These are phyloP conservation scores for Monomorium pharaonis DNA, from an alignment of 1,140 invertebrate species.

Conservation along the genomic window DNA sequence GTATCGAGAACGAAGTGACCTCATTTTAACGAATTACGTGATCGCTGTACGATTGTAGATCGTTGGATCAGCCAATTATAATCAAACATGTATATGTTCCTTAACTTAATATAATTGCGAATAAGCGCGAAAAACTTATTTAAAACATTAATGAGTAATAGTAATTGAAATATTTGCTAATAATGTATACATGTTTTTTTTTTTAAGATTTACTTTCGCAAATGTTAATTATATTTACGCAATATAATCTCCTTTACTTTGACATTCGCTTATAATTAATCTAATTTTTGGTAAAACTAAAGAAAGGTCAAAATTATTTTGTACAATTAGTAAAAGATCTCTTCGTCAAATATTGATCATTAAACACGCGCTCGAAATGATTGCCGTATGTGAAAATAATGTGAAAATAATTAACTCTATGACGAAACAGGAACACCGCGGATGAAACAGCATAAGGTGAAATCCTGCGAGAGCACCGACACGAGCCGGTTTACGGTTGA, in stretches of 20 bases:
- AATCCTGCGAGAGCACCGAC: neutral
- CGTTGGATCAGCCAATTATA: neutral
- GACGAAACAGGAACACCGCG: neutral
- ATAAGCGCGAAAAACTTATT: neutral
- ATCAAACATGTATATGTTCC: neutral
- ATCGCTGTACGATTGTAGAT: slow-evolving; percentile 9
- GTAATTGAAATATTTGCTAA: neutral
- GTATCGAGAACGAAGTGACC: neutral
- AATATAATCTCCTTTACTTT: neutral
- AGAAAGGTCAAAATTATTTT: neutral
- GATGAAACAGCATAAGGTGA: neutral
- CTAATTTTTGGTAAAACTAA: neutral
- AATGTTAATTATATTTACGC: slow-evolving; percentile 13
- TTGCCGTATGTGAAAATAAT: neutral
- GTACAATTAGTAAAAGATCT: neutral
- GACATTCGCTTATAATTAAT: neutral
- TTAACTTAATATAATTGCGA: neutral
- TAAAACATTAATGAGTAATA: neutral
- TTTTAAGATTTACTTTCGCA: no score
- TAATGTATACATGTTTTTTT: neutral
- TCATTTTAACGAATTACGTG: neutral
- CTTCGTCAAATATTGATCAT: neutral
- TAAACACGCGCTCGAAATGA: neutral
- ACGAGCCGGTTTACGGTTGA: neutral
- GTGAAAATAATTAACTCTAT: neutral